Conservation (phyloP, 2,888 invertebrate species). For the Drosophila meridionalis region DNA sequence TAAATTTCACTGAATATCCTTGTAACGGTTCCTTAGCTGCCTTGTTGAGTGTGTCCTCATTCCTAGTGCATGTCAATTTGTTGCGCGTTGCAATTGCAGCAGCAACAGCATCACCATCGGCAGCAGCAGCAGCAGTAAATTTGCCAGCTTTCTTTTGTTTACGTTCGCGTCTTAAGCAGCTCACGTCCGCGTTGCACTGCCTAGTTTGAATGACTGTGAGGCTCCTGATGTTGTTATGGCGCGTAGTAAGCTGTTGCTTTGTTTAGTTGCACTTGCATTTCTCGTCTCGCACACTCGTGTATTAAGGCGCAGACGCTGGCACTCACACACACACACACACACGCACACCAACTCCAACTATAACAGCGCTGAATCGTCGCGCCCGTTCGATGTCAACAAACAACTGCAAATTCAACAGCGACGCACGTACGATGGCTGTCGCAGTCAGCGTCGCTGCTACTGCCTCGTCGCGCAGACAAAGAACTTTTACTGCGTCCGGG, state of each 20-base stretch:
- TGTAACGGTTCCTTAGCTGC: slow-evolving; percentile 5
- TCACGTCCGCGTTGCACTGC: slow-evolving; percentile 63
- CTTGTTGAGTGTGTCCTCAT: slow-evolving; percentile 14
- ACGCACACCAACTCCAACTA: slow-evolving; percentile 53
- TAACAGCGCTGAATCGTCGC: slow-evolving; percentile 27
- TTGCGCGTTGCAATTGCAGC: slow-evolving; percentile 23
- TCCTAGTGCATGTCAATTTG: slow-evolving; percentile 34
- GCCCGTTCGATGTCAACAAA: slow-evolving; percentile 45
- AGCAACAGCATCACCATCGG: slow-evolving; percentile 10
- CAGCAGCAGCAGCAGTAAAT: slow-evolving; percentile 11
- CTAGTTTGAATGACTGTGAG: slow-evolving; percentile 63
- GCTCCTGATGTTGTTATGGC: slow-evolving; percentile 55
- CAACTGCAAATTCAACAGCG: slow-evolving; percentile 52
- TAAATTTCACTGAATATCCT: background rate
- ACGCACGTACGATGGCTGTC: slow-evolving; percentile 27
- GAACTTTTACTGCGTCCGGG: slow-evolving; percentile 58
- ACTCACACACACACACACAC: background rate
- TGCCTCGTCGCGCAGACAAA: slow-evolving; percentile 47
- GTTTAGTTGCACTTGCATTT: slow-evolving; percentile 63
- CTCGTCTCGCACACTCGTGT: slow-evolving; percentile 25
- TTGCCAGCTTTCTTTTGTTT: slow-evolving; percentile 39
- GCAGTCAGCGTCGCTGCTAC: slow-evolving; percentile 32
- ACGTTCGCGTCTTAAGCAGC: slow-evolving; percentile 12
- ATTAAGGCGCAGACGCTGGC: background rate
- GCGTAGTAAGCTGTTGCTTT: slow-evolving; percentile 64